Evolutionary conservation across 2,113 vertebrate genomes (phyloP).

Genomic region (Macquaria ambigua): DNA sequence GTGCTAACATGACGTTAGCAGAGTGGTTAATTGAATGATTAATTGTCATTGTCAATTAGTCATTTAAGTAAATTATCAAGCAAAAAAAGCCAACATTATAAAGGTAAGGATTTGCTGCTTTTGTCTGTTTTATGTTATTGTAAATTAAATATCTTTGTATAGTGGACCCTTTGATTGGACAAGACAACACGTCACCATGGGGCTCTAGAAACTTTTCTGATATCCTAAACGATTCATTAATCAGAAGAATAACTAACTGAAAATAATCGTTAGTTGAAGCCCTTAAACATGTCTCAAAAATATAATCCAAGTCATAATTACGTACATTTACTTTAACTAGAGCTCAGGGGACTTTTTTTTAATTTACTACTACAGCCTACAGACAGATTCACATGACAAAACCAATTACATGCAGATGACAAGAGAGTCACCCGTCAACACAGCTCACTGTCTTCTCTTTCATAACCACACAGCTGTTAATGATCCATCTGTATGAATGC

Average conservation of each 20-base stretch:
- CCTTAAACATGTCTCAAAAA: not conserved
- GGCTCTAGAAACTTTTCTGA: not conserved
- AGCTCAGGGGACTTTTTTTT: not conserved
- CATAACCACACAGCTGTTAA: conserved; percentile 30
- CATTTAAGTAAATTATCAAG: not conserved
- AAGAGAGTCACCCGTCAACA: conserved; percentile 6
- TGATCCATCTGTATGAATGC: conserved; percentile 4
- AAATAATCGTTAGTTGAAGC: too few relatives aligned
- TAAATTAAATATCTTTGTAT: not conserved
- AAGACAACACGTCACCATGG: not conserved
- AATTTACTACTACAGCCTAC: not conserved
- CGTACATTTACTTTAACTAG: not conserved
- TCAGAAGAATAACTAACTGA: not conserved
- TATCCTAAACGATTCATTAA: not conserved
- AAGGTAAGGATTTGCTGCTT: not conserved
- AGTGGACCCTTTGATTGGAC: not conserved
- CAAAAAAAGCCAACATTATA: not conserved
- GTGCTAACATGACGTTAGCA: not conserved
- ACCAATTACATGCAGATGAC: not conserved
- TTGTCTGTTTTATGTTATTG: not conserved
- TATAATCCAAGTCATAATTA: not conserved
- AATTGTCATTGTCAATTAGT: too few relatives aligned
- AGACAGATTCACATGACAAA: conserved; percentile 18
- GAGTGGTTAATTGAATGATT: too few relatives aligned
- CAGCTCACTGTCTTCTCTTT: not conserved